Evolutionary conservation across 1,140 invertebrate species (phyloP).

Genomic region (roundworm (Caenorhabditis elegans)): WBcel235 BX284603.4:9464001-9464500

Average conservation of each 20-base stretch:
- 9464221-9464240: conserved; percentile 21
- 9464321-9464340: conserved; percentile 23
- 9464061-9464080: neutral
- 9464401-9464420: no score
- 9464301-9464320: conserved; percentile 18
- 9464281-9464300: conserved; percentile 5
- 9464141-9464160: conserved; percentile 2
- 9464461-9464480: no score
- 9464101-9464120: neutral
- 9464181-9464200: neutral
- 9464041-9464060: neutral
- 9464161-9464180: neutral
- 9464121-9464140: neutral
- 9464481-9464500: neutral
- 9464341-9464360: neutral
- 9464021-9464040: neutral
- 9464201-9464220: neutral
- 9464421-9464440: no score
- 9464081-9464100: neutral
- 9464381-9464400: no score
- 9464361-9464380: no score
- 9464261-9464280: neutral
- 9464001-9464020: neutral
- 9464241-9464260: neutral
- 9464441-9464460: neutral